Base-by-base conservation (phyloP, 1,140 invertebrate species). In the Chelonus insularis region DNA sequence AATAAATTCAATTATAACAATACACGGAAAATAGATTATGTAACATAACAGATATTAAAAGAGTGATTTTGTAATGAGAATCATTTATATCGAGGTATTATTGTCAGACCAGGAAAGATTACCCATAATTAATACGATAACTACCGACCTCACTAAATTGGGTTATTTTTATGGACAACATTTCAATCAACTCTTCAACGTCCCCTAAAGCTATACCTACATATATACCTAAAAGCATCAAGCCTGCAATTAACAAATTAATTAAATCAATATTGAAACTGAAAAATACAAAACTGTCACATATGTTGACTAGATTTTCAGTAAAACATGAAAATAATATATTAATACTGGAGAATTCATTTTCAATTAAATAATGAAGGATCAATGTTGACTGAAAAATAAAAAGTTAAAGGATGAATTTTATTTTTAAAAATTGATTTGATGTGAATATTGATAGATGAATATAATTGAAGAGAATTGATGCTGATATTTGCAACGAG, bases 151-250 rank as follows among this genome's bases (percentile, higher is more conserved):
- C 70, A 65, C 58, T 65, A 78, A 79, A 81, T 79, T 80, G 73
- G 73, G 76, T 80, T 78, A 80, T 78, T 81, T 81, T 79, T 77
- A 75, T 72, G 69, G 70, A 66, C 25, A 55, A 78, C 76, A 68
- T 80, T 81, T 81, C 76, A 81, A 81, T 81, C 76, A 78, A 69
- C 68, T 69, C 69, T 70, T 74, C 72, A 70, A 78, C 74, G 72
- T 79, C 75, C 76, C 78, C 77, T 65, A 74, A 54, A 80, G 79
- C 75, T 51, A 59, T 68, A 29, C 25, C 25, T 29, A 29, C 25
- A 37, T 37, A 37, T 37, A 79, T 72, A 70, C 74, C 70, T 68
- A 75, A 78, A 73, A 72, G 77, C 78, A 74, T 71, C 67, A 29
- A 78, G 63, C 73, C 74, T 72, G 72, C 75, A 79, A 80, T 81